Evolutionary conservation across 1,140 invertebrate genomes (phyloP), one percentile per base, ranked within the genome.

Genomic region (Lepidurus packardi): DNA sequence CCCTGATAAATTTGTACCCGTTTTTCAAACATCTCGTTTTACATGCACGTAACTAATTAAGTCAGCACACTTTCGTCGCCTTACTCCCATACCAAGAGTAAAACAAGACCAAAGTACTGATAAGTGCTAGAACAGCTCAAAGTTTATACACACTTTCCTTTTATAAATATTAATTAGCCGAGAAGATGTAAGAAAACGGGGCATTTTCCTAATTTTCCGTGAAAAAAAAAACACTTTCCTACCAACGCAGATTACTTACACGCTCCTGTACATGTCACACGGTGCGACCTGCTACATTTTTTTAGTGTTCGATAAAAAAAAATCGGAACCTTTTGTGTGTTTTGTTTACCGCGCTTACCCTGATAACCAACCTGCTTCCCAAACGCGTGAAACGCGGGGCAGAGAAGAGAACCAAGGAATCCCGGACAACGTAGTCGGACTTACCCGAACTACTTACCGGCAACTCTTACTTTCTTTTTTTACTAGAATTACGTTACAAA

Each of bases 361-460:
- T 65, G 53, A 65, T 65, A 16, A 65, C 53, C 8, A 65, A 65
- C 53, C 53, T 65, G 53, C 53, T 65, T 65, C 53, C 53, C 53
- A 21, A n/a, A 65, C 53, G 53, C 53, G 53, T 21, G 53, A 65
- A 65, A 65, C 9, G 53, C 53, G 53, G 53, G 53, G 53, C 53
- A 65, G 53, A 65, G 53, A 13, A 65, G 53, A 16, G 53, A 65
- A 65, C 53, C 53, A 65, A 65, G 53, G 53, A 65, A 65, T 65
- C 53, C 53, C 53, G 53, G 53, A 65, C 53, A 65, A 65, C 53
- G 53, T 65, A 65, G 53, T 65, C 53, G 53, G 53, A 65, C 53
- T 65, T 65, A 65, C 53, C 53, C 53, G 53, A 65, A 65, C 53
- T 65, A 65, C 53, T 65, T 65, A 65, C 53, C 53, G 53, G 53